Evolutionary conservation across 2,113 vertebrate species (phyloP), one percentile per base, ranked within the genome.

Genomic region (Trichechus manatus): DNA sequence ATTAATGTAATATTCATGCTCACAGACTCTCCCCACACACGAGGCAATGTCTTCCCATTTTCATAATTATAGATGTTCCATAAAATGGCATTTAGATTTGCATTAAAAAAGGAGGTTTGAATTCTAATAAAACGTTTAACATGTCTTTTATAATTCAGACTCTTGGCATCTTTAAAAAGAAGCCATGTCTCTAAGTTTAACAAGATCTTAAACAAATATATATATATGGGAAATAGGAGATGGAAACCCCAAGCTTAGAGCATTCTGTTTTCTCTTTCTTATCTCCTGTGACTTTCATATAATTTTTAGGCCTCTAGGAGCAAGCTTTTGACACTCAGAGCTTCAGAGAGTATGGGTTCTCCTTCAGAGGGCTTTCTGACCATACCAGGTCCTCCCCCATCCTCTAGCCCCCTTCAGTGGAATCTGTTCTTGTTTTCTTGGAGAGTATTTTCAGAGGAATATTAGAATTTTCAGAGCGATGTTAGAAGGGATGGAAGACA

Each of bases 1-100:
- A 93, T 98, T 99, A 98, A 98, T 99, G 98, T 96, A 85, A 98
- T 98, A 98, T 98, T 98, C 98, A 98, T 98, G 97, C 95, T 98
- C 82, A 64, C 97, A 84, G 98, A 95, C 96, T 98, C 98, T 97
- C 98, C 97, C 97, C 0, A 81, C 80, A 95, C 97, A 95, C 31
- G 56, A 97, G 89, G 96, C 98, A 87, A 78, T 91, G 96, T 95
- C 94, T 96, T 92, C 95, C 97, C 97, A 81, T 97, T 97, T 97
- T 98, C 98, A 96, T 97, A 94, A 98, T 98, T 98, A 98, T 97
- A 96, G 96, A 98, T 97, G 97, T 98, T 98, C 98, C 95, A 96
- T 97, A 98, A 98, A 98, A 98, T 97, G 98, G 97, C 97, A 98
- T 98, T 98, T 97, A 97, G 97, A 98, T 98, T 98, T 98, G 98